Percentiles rank a stretch among this genome's conserved stretches.
These are phyloP conservation scores for Heliopora coerulea DNA, from an alignment of 92 coral and sea anemone species.

Conservation along the genomic window DNA sequence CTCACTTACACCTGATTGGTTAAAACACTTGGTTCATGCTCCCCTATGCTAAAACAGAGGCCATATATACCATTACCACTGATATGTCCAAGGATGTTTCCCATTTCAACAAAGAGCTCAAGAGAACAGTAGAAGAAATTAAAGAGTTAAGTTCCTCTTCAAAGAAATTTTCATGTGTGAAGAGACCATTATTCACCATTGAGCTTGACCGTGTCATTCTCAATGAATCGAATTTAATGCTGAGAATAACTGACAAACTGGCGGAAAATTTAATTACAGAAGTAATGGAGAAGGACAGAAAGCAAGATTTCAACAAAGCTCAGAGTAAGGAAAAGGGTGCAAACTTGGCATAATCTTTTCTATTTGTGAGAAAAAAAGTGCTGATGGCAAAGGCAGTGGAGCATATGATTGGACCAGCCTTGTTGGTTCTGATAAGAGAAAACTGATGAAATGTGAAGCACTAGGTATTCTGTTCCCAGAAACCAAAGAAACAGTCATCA, in stretches of 20 bases:
- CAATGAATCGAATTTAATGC: conserved; percentile 47
- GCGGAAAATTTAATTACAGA: conserved; percentile 42
- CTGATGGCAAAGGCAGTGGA: conserved; percentile 9
- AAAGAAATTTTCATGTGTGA: conserved; percentile 36
- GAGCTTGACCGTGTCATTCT: conserved; percentile 49
- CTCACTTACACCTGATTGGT: no score
- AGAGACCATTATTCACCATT: conserved; percentile 35
- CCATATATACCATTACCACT: no score
- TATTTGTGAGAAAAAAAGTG: background rate
- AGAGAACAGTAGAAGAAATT: conserved; percentile 42
- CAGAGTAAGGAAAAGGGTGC: background rate
- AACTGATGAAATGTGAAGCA: conserved; percentile 31
- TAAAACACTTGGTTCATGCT: no score
- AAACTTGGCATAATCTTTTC: background rate
- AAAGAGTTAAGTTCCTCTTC: conserved; percentile 29
- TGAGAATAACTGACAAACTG: conserved; percentile 47
- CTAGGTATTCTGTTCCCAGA: conserved; percentile 40
- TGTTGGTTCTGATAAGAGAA: conserved; percentile 53
- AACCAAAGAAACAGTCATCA: conserved; percentile 28
- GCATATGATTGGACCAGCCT: conserved; percentile 35
- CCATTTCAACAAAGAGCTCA: no score
- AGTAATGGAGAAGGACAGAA: conserved; percentile 44
- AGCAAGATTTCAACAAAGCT: conserved; percentile 12
- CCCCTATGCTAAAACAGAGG: no score
- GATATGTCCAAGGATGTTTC: no score